These are phyloP conservation scores for Caranx melampygus DNA, from an alignment of 2,113 vertebrate species.

Conservation along the genomic window DNA sequence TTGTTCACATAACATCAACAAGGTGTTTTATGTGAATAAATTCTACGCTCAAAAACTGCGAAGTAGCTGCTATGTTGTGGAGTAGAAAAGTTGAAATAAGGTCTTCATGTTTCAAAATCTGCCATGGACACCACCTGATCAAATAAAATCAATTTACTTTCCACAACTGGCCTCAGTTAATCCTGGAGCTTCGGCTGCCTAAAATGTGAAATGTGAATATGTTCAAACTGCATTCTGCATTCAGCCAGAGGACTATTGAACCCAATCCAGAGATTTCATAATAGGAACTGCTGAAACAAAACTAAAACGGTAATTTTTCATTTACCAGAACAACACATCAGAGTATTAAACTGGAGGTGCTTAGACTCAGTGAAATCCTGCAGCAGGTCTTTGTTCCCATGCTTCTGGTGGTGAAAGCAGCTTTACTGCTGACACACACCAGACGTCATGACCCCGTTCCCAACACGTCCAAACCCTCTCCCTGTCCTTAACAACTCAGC, in stretches of 20 bases:
- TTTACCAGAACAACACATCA: constrained; percentile 44
- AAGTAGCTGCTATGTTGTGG: background rate
- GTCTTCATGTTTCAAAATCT: background rate
- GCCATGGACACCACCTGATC: background rate
- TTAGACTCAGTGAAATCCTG: constrained; percentile 58
- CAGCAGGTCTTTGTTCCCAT: constrained; percentile 64
- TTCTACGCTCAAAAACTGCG: too few relatives aligned
- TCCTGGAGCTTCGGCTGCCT: background rate
- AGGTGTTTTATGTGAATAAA: too few relatives aligned
- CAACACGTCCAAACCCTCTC: constrained; percentile 63
- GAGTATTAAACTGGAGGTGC: constrained; percentile 37
- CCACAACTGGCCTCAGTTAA: background rate
- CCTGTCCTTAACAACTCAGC: constrained; percentile 64
- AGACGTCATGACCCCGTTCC: constrained; percentile 71
- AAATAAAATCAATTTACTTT: background rate
- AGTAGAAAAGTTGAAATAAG: background rate
- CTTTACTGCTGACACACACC: constrained; percentile 76
- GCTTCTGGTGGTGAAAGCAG: constrained; percentile 64
- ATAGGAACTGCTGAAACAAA: constrained; percentile 10
- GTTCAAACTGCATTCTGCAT: background rate
- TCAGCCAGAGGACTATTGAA: background rate
- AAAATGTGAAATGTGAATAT: background rate
- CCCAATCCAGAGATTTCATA: background rate
- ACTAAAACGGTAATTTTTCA: constrained; percentile 3
- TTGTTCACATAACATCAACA: too few relatives aligned